Percentiles rank a stretch among this genome's conserved stretches.
These are phyloP conservation scores for Ageneiosus marmoratus DNA, from an alignment of 2,113 vertebrate genomes.

Conservation along the genomic window DNA sequence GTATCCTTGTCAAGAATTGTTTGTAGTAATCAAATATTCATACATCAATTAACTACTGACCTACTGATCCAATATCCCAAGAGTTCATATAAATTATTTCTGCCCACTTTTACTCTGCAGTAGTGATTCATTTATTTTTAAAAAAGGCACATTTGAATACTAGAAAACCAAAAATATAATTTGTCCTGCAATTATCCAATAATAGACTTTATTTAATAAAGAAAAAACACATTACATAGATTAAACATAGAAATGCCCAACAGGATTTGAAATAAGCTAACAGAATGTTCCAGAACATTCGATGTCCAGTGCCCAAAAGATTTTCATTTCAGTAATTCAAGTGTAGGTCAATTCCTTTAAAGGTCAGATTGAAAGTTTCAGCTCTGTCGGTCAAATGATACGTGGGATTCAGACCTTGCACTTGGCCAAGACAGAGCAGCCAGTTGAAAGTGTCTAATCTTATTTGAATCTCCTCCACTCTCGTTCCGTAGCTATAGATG, in stretches of 20 bases:
- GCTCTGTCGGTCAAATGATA: slow-evolving; percentile 41
- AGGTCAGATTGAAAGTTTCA: slow-evolving; percentile 38
- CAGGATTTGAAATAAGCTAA: not conserved
- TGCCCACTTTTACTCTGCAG: not conserved
- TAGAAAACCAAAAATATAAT: slow-evolving; percentile 16
- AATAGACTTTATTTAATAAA: not conserved
- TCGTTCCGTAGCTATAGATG: slow-evolving; percentile 13
- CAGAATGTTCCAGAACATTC: slow-evolving; percentile 9
- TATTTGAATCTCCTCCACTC: slow-evolving; percentile 27
- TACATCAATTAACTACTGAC: not conserved
- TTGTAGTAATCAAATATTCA: not conserved
- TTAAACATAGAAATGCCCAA: not conserved
- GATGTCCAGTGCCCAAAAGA: not conserved
- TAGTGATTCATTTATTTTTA: not conserved
- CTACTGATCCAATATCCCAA: not conserved
- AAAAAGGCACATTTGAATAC: slow-evolving; percentile 8
- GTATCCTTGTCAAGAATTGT: not conserved
- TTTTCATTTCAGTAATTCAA: slow-evolving; percentile 1
- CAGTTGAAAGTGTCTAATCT: slow-evolving; percentile 6
- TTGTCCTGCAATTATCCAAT: not conserved
- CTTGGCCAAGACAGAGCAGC: slow-evolving; percentile 12
- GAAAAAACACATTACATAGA: not conserved
- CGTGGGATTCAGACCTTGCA: slow-evolving; percentile 2
- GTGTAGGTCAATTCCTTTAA: slow-evolving; percentile 28
- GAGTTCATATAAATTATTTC: not conserved